A percentile compares a stretch with the other conserved stretches of the same genome.
Conservation (phyloP, 1,140 invertebrate species). For the Dermatophagoides farinae region DNA sequence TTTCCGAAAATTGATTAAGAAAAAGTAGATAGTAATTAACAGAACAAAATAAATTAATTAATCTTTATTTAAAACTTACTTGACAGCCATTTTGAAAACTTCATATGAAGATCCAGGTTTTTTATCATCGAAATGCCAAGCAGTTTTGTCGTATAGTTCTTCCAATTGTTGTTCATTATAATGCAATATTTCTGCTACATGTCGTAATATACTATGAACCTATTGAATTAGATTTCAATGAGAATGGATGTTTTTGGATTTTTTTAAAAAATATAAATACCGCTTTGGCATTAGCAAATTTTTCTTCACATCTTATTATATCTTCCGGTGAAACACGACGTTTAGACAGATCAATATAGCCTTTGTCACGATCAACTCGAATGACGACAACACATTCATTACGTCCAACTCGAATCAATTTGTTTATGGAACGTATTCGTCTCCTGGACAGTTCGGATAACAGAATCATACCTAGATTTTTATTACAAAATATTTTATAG, state of each 20-base stretch:
- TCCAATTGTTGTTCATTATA: conserved; percentile 82
- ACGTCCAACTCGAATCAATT: conserved; percentile 92
- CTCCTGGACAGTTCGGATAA: conserved; percentile 83
- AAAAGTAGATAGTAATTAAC: conserved; percentile 9
- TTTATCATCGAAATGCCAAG: conserved; percentile 95
- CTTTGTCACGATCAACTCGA: conserved; percentile 94
- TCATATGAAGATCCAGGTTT: conserved; percentile 90
- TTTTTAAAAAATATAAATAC: conserved; percentile 34
- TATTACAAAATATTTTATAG: not conserved
- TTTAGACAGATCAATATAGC: conserved; percentile 98
- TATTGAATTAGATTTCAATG: conserved; percentile 7
- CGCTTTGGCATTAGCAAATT: conserved; percentile 94
- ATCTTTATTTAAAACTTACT: conserved; percentile 31
- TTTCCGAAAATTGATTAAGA: conserved; percentile 16
- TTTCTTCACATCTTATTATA: conserved; percentile 90
- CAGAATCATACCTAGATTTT: conserved; percentile 31
- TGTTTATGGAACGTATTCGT: conserved; percentile 97
- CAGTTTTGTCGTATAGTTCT: conserved; percentile 88
- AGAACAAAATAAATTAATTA: not conserved
- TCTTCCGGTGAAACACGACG: conserved; percentile 93
- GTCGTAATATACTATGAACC: conserved; percentile 79
- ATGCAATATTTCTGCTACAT: conserved; percentile 81
- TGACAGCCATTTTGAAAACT: conserved; percentile 91
- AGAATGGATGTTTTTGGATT: not conserved
- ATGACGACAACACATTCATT: conserved; percentile 98